phyloP scores from a whole-genome alignment of 2,113 vertebrate species.

The Notarius lentiginosus region DNA sequence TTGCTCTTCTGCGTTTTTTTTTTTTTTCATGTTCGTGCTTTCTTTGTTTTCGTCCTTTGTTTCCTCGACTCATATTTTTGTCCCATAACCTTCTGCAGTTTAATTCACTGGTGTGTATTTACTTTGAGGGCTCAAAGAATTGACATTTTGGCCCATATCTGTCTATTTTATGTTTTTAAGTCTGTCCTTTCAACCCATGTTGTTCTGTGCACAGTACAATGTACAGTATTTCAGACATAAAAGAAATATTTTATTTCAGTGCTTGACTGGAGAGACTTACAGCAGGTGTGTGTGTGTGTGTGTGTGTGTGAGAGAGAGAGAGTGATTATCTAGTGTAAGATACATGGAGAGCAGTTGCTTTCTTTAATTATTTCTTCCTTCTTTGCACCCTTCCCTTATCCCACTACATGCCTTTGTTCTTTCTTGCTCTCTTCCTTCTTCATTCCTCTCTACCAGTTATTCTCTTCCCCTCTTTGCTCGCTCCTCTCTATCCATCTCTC shows the following conservation, averaged over 20 bases:
- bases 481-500: slow-evolving; percentile 26
- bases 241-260: background rate
- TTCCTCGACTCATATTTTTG: slow-evolving; percentile 4
- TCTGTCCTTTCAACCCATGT: background rate
- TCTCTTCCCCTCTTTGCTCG: slow-evolving; percentile 3
- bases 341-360: background rate
- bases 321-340: background rate
- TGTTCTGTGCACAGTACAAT: background rate
- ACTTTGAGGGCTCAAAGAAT: background rate
- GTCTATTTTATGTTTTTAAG: background rate
- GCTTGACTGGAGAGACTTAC: background rate
- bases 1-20: background rate
- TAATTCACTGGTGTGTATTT: background rate
- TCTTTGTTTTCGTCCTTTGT: slow-evolving; percentile 20
- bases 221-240: background rate
- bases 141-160: background rate
- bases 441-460: slow-evolving; percentile 17
- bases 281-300: slow-evolving; percentile 30
- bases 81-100: background rate
- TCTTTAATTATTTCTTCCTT: slow-evolving; percentile 47
- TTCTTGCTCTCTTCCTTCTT: slow-evolving; percentile 29
- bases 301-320: background rate
- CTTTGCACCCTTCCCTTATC: slow-evolving; percentile 12
- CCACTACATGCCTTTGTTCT: slow-evolving; percentile 11
- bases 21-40: slow-evolving; percentile 15